These are phyloP conservation scores for Athrips mouffetella DNA, from an alignment of 2,888 invertebrate genomes.

Conservation along the genomic window DNA sequence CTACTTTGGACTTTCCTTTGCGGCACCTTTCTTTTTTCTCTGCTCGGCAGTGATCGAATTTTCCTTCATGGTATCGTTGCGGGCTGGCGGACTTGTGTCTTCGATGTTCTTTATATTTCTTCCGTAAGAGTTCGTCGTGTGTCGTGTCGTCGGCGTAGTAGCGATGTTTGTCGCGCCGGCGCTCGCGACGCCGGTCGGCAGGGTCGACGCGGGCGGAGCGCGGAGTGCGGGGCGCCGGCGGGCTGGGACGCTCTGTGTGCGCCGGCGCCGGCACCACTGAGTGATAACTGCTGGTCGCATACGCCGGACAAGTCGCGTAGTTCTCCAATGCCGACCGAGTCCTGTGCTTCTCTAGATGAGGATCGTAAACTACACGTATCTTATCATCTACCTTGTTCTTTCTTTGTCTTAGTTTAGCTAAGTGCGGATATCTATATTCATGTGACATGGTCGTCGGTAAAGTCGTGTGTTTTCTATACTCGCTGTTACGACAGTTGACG, in stretches of 20 bases:
- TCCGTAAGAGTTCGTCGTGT: slow-evolving; percentile 11
- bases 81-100: slow-evolving; percentile 1
- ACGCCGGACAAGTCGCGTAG: slow-evolving; percentile 22
- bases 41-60: slow-evolving; percentile 11
- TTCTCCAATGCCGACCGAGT: slow-evolving; percentile 37
- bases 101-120: slow-evolving; percentile 25
- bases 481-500: slow-evolving; percentile 24
- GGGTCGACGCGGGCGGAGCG: neutral
- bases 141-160: slow-evolving; percentile 22
- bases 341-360: slow-evolving; percentile 31
- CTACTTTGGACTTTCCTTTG: slow-evolving; percentile 32
- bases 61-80: neutral
- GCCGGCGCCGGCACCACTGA: slow-evolving; percentile 29
- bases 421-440: neutral
- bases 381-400: slow-evolving; percentile 31
- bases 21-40: slow-evolving; percentile 30
- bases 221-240: slow-evolving; percentile 13
- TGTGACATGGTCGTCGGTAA: slow-evolving; percentile 9
- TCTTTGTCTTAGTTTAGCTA: slow-evolving; percentile 27
- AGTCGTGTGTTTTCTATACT: slow-evolving; percentile 21
- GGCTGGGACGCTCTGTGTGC: neutral
- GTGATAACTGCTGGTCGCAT: slow-evolving; percentile 47
- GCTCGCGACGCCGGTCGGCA: slow-evolving; percentile 6
- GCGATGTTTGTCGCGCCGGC: slow-evolving; percentile 27
- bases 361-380: neutral